Base-by-base conservation (phyloP, 2,888 invertebrate species). In the Stegana nigrithorax region DNA sequence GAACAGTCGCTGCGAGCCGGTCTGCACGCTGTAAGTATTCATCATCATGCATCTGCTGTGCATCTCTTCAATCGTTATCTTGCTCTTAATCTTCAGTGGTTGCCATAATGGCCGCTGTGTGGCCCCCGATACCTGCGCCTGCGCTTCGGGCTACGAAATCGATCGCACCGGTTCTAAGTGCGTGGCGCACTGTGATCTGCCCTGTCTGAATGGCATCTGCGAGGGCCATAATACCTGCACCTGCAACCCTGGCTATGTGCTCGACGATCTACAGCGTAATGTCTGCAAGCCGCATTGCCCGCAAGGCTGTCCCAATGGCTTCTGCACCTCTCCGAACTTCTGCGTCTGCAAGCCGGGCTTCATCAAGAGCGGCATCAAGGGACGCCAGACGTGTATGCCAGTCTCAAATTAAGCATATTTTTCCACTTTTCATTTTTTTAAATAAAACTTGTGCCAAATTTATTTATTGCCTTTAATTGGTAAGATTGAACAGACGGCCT, bases 291-390 rank as follows among this genome's bases (percentile, higher is more conserved):
- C 91, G 0, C 84, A 89, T 67, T 93, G 93, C 72, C 87, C 89
- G 0, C 88, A 88, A n/a, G 92, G 92, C 1, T 93, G 93, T 71
- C 87, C 87, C 7, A 93, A 93, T 75, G 93, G 93, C 0, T 87
- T 88, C 19, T 93, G 93, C 72, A 89, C 91, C 0, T 89, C 89
- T 0, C 93, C 93, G 0, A 90, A 92, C 82, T 88, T 90, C 74
- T 93, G 93, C 77, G 87, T 91, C 64, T 93, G 93, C 75, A 90
- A 91, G 71, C 87, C 88, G 0, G 93, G 93, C 1, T 93, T 87
- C 78, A 81, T 75, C 21, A 84, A 84, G 69, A 80, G 77, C 27
- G 85, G 85, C 56, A 78, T 84, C 55, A 84, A 84, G 64, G 67
- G 89, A 87, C 88, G 89, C n/a, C 88, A 89, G 51, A 81, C 86